These are phyloP conservation scores for Pimpla rufipes DNA, from an alignment of 2,888 invertebrate species.

Conservation along the genomic window DNA sequence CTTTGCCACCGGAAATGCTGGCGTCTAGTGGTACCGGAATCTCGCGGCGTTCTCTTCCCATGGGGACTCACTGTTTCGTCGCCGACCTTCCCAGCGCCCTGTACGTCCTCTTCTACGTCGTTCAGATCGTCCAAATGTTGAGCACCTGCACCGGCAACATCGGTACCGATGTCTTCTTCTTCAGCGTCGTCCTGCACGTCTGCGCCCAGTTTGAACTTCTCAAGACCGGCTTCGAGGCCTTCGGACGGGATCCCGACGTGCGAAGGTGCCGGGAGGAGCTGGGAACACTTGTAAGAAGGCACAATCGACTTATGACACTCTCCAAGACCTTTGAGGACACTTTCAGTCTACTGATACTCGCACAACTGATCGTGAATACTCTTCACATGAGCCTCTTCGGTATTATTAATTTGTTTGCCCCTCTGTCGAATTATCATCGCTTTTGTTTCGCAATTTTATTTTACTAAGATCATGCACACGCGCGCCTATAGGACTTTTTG, in stretches of 20 bases:
- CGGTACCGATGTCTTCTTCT: constrained; percentile 62
- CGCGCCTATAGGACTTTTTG: too few relatives aligned
- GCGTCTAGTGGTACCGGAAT: background rate
- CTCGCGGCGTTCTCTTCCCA: constrained; percentile 46
- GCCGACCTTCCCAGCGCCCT: constrained; percentile 9
- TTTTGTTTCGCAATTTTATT: background rate
- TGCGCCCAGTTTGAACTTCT: constrained; percentile 58
- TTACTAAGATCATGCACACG: too few relatives aligned
- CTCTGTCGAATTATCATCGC: background rate
- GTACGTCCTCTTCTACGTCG: constrained; percentile 54
- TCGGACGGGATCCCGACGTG: constrained; percentile 21
- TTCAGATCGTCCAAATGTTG: constrained; percentile 54
- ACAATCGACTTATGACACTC: constrained; percentile 50
- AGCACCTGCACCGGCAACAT: constrained; percentile 47
- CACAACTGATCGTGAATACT: constrained; percentile 48
- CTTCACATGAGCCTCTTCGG: constrained; percentile 59
- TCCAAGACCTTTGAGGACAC: constrained; percentile 54
- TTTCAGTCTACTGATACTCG: constrained; percentile 58
- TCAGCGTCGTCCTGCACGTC: constrained; percentile 60
- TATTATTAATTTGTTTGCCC: constrained; percentile 8
- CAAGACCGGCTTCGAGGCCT: constrained; percentile 25
- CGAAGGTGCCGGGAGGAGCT: constrained; percentile 17
- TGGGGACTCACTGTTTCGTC: constrained; percentile 56
- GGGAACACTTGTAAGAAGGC: constrained; percentile 36
- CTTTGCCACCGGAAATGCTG: background rate